phyloP scores from a whole-genome alignment of 1,140 invertebrate species.

The Habropoda laboriosa region DNA sequence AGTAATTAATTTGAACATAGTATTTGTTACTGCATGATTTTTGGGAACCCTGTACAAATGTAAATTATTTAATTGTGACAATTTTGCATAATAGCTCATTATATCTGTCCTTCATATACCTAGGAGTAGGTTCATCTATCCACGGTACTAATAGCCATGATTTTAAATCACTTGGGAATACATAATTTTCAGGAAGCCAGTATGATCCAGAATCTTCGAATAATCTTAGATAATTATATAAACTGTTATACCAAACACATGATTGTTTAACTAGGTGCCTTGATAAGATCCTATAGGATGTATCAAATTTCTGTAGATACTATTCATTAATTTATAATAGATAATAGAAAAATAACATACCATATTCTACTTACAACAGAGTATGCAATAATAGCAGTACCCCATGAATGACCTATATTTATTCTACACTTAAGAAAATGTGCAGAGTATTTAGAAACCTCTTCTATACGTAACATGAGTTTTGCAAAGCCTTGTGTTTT shows the following conservation, averaged over 20 bases:
- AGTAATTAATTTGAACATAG: constrained; percentile 43
- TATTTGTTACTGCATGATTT: not conserved
- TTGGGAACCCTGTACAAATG: constrained; percentile 1
- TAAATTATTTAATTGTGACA: constrained; percentile 6
- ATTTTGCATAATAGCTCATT: not conserved
- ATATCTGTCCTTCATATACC: constrained; percentile 44
- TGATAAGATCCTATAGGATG: constrained; percentile 74
- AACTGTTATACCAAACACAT: constrained; percentile 81
- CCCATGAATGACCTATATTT: constrained; percentile 82
- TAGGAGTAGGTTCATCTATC: constrained; percentile 73
- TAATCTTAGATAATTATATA: constrained; percentile 76
- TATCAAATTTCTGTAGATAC: constrained; percentile 8
- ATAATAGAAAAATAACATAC: constrained; percentile 71
- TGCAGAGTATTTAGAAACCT: constrained; percentile 78
- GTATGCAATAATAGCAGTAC: constrained; percentile 82
- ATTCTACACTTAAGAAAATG: constrained; percentile 82
- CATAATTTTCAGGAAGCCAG: constrained; percentile 81
- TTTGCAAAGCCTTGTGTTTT: constrained; percentile 83
- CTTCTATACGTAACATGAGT: constrained; percentile 82
- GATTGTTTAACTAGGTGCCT: constrained; percentile 80
- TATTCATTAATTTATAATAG: not conserved
- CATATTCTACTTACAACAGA: constrained; percentile 83
- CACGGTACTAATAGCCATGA: constrained; percentile 81
- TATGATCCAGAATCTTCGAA: constrained; percentile 79
- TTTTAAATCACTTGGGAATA: constrained; percentile 80